These are phyloP conservation scores for Tinea trinotella DNA, from an alignment of 2,888 invertebrate genomes.

Conservation along the genomic window DNA sequence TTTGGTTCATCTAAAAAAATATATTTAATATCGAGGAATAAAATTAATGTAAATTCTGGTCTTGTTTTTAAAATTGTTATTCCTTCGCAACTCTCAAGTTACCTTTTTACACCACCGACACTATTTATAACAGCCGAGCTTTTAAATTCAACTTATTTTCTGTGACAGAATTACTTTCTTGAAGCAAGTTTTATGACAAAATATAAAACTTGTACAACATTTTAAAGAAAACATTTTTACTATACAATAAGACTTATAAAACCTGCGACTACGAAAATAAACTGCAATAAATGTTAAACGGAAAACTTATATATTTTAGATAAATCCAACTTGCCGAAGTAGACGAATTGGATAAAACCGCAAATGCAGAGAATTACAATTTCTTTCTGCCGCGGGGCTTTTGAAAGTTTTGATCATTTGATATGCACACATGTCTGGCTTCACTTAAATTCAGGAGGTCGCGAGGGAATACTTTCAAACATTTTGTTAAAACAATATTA, in stretches of 20 bases:
- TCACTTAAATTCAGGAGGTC: neutral
- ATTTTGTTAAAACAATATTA: neutral
- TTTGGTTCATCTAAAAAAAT: no score
- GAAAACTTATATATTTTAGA: no score
- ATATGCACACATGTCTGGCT: neutral
- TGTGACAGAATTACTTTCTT: neutral
- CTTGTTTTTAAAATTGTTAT: no score
- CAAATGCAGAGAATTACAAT: neutral
- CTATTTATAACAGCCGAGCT: neutral
- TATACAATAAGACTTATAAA: no score
- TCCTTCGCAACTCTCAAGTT: no score
- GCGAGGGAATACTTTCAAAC: neutral
- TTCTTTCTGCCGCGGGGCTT: neutral
- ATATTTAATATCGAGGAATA: no score
- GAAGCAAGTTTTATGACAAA: no score
- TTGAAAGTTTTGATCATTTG: neutral
- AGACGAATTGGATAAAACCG: neutral
- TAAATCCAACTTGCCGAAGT: neutral
- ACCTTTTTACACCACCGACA: neutral
- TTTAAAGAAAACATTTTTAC: no score
- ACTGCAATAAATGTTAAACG: no score
- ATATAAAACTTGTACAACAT: no score
- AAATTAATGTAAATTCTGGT: no score
- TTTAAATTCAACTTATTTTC: neutral
- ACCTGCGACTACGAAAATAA: no score